Evolutionary conservation across 2,113 vertebrate genomes (phyloP).

Genomic region (Lasiurus cinereus): DNA sequence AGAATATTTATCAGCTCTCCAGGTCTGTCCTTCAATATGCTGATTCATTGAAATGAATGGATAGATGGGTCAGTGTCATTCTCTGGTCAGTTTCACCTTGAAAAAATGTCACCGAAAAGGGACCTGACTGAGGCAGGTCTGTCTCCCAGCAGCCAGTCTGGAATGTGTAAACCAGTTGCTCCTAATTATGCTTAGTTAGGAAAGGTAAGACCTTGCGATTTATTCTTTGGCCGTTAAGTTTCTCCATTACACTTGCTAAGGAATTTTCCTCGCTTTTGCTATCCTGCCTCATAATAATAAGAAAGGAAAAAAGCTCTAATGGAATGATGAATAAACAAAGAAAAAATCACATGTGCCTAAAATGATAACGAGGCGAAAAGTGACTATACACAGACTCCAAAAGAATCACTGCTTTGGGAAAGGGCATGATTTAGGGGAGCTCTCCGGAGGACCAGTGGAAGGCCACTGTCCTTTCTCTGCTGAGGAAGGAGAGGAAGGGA

Average conservation of each 20-base stretch:
- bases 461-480: too few relatives aligned
- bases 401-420: neutral
- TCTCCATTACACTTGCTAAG: neutral
- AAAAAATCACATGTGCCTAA: neutral
- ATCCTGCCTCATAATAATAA: neutral
- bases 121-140: neutral
- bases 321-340: neutral
- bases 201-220: neutral
- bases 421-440: neutral
- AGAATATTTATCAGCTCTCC: neutral
- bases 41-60: neutral
- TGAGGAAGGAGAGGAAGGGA: neutral
- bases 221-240: neutral
- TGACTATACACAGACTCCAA: neutral
- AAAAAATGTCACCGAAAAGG: neutral
- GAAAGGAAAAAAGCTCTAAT: neutral
- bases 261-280: neutral
- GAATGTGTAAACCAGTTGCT: neutral
- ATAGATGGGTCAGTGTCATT: neutral
- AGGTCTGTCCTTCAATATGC: neutral
- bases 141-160: neutral
- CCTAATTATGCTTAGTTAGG: neutral
- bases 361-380: neutral
- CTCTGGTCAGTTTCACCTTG: neutral
- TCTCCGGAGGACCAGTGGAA: neutral